These are phyloP conservation scores for Penaeus indicus DNA, from an alignment of 1,140 invertebrate genomes.

Conservation along the genomic window DNA sequence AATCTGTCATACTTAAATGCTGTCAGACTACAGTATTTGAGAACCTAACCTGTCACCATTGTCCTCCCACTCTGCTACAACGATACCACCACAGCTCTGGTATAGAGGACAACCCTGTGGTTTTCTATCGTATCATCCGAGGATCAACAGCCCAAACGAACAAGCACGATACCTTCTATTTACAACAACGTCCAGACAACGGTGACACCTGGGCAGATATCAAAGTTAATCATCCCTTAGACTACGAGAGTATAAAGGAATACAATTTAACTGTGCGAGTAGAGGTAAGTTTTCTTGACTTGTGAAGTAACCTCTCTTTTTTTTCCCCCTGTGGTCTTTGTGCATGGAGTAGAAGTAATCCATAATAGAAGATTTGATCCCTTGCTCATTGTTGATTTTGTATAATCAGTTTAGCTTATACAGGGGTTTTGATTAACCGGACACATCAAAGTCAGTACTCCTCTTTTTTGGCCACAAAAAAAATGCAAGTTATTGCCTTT, in stretches of 20 bases:
- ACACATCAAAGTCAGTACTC: no score
- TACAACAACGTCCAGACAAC: constrained; percentile 91
- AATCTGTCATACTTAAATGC: no score
- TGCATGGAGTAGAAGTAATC: background rate
- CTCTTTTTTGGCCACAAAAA: background rate
- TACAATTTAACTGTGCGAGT: constrained; percentile 96
- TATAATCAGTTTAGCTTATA: background rate
- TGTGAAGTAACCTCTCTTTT: constrained; percentile 27
- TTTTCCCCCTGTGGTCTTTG: background rate
- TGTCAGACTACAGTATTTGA: constrained; percentile 4
- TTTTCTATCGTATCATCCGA: constrained; percentile 94
- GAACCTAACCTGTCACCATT: constrained; percentile 32
- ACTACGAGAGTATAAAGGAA: constrained; percentile 95
- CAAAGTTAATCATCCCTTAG: constrained; percentile 94
- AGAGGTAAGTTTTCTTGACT: constrained; percentile 78
- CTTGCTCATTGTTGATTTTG: background rate
- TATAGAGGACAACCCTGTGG: constrained; percentile 94
- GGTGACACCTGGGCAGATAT: constrained; percentile 94
- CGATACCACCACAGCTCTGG: constrained; percentile 80
- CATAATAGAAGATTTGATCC: background rate
- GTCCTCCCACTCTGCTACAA: constrained; percentile 18
- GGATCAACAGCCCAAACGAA: constrained; percentile 95
- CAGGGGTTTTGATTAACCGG: no score
- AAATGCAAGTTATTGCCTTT: background rate
- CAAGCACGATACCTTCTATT: constrained; percentile 94